Evolutionary conservation across 2,888 invertebrate genomes (phyloP).

Genomic region (Troides aeacus): DNA sequence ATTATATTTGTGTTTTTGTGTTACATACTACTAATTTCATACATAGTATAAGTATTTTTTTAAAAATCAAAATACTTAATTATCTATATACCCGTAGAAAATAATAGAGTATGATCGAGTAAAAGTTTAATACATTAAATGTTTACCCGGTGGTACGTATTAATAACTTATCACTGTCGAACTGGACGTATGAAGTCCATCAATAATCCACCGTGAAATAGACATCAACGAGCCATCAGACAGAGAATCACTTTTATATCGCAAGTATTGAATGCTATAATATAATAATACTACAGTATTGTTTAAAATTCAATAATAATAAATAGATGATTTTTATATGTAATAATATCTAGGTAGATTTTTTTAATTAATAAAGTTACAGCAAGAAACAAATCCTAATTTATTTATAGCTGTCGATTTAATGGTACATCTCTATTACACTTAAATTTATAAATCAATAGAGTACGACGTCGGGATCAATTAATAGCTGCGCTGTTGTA

Average conservation of each 20-base stretch:
- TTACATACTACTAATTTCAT: not conserved
- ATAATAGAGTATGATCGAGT: too few species aligned
- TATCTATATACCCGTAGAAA: too few species aligned
- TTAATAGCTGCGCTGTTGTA: constrained; percentile 25
- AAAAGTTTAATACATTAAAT: not conserved
- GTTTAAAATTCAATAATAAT: too few species aligned
- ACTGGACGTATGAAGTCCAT: not conserved
- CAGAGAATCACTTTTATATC: constrained; percentile 2
- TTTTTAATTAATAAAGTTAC: not conserved
- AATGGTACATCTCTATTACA: constrained; percentile 28
- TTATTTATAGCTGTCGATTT: not conserved
- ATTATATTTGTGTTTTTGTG: not conserved
- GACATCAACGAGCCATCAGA: constrained; percentile 22
- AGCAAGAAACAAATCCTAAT: not conserved
- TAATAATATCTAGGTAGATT: too few species aligned
- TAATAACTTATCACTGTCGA: not conserved
- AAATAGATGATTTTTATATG: too few species aligned
- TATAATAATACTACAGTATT: too few species aligned
- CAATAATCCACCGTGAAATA: constrained; percentile 15
- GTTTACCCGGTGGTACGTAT: not conserved
- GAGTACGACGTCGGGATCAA: constrained; percentile 28
- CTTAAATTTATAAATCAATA: constrained; percentile 19
- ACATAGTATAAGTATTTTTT: too few species aligned
- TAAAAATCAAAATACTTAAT: too few species aligned
- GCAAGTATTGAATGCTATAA: not conserved